Base-by-base conservation (phyloP, 2,888 invertebrate species). In the Leucania comma region DNA sequence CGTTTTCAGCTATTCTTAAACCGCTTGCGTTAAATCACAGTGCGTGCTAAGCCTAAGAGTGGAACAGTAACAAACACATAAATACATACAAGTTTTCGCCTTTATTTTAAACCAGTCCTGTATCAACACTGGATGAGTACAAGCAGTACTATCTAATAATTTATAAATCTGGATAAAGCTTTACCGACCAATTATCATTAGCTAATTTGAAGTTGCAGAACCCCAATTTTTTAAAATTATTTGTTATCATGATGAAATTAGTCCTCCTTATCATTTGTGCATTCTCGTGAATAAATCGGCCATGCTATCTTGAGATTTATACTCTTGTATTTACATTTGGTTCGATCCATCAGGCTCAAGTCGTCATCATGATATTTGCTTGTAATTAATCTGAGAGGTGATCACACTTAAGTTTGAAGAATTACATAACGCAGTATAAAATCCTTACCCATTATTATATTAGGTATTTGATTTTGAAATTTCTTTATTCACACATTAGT, bases 271-370 rank as follows among this genome's bases (percentile, higher is more conserved):
- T 68, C 46, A 50, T 26, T 32, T 9, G 38, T 35, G 24, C 2
- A 42, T 24, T 69, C 32, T 38, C 12, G 24, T 22, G 10, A 57
- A 50, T 46, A 58, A 58, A 22, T 62, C 42, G 57, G 57, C 46
- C 58, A 58, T 51, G 14, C 62, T 54, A 75, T 70, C 60, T 60
- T 35, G 24, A 63, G n/a, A 60, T 60, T 56, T 42, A 46, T 50
- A 42, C 17, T 54, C 26, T 48, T 35, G 20, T 24, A 68, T 68
- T 61, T 29, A 50, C 59, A 60, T 75, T 46, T 38, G 2, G 9
- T 29, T 22, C 46, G 29, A 76, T 61, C 46, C 38, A 76, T 64
- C 71, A 64, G 4, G 24, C 51, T 61, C 48, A 60, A 56, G 38
- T 42, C 61, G 46, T 59, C 61, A 53, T 53, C 53, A 62, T 24